Base-by-base conservation (phyloP, 1,140 invertebrate species). In the Elysia chlorotica region DNA sequence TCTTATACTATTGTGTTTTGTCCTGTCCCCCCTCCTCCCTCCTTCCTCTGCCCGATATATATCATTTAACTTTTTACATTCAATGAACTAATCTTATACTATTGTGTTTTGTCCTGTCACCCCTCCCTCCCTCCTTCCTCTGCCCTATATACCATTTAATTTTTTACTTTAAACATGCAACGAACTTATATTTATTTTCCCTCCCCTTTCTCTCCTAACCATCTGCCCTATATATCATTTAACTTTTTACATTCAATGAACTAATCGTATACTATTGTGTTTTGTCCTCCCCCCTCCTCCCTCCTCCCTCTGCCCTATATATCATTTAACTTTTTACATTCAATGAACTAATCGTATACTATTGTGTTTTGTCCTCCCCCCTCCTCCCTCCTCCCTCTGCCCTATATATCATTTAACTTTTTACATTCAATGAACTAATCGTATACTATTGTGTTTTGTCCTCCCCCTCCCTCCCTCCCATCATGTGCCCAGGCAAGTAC, bases 401-500 rank as follows among this genome's bases (percentile, higher is more conserved):
- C n/a, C n/a, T 48, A 14, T 14, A 48, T 14, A 48, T 48, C n/a
- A 48, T 48, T 48, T n/a, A 14, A 14, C 10, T 48, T 48, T 48
- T n/a, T 14, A 10, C 10, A 14, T 48, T 10, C n/a, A 48, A 14
- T n/a, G 10, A 48, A 14, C 41, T 25, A 21, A 59, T 59, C 56
- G 6, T 59, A 6, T 59, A 6, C 25, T 25, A 28, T 59, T 59
- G 10, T 59, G 56, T 21, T 25, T 25, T 59, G 10, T 25, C 56
- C 2, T 37, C 36, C 41, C 35, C 37, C 25, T 66, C 23, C 37
- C 65, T 41, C 30, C 38, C 38, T 66, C 65, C 14, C 21, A 21
- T 31, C 31, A 63, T 63, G 2, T 66, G 2, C 33, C 17, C 78
- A 88, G 88, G 90, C 3, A 91, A 91, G 81, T 99, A 99, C 86